A percentile compares a stretch with the other conserved stretches of the same genome.
phyloP scores from a whole-genome alignment of 2,888 invertebrate genomes.

The Lasioglossum vierecki region DNA sequence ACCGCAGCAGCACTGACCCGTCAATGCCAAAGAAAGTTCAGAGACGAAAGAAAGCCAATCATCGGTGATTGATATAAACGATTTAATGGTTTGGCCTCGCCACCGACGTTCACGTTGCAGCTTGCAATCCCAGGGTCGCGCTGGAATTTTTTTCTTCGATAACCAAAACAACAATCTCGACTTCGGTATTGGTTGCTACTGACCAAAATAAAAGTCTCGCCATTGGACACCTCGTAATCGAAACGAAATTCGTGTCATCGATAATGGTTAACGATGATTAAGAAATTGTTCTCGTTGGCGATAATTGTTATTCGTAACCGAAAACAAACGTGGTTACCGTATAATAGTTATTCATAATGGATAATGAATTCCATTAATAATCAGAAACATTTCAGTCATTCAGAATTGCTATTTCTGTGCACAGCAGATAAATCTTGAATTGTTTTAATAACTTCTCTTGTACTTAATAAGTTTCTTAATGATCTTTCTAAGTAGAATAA shows the following conservation, averaged over 20 bases:
- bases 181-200: not conserved
- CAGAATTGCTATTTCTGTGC: too few relatives aligned
- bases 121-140: not conserved
- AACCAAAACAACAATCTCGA: not conserved
- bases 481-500: too few relatives aligned
- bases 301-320: not conserved
- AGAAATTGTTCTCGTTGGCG: too few relatives aligned
- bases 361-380: too few relatives aligned
- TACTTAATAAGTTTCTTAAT: too few relatives aligned
- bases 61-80: constrained; percentile 65
- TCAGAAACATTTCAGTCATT: too few relatives aligned
- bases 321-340: not conserved
- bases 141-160: not conserved
- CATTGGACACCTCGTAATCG: not conserved
- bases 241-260: not conserved
- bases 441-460: too few relatives aligned
- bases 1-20: constrained; percentile 31
- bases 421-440: too few relatives aligned
- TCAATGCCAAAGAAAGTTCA: constrained; percentile 58
- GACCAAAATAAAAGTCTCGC: not conserved
- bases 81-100: constrained; percentile 52
- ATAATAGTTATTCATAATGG: not conserved
- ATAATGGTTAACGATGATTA: not conserved
- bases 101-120: constrained; percentile 14
- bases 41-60: constrained; percentile 68